A percentile compares a stretch with the other conserved stretches of the same genome.
Conservation (phyloP, 1,140 invertebrate species). For the Drosophila obscura region DNA sequence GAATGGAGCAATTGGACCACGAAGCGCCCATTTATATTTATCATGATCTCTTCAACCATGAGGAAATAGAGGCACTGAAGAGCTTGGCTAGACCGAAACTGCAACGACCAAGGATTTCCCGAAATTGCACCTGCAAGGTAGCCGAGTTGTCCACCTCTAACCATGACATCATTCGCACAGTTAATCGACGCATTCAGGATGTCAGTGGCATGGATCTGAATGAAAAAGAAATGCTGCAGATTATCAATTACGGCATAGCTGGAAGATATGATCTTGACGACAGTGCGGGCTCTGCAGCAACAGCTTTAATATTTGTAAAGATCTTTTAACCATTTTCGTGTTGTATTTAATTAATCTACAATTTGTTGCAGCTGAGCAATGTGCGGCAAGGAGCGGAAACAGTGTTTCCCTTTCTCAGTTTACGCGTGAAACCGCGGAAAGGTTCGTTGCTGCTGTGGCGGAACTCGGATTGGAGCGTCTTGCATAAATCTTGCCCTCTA, state of each 20-base stretch:
- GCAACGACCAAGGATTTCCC: neutral
- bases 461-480: neutral
- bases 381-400: conserved; percentile 19
- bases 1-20: conserved; percentile 1
- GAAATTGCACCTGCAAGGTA: conserved; percentile 24
- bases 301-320: conserved; percentile 24
- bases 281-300: neutral
- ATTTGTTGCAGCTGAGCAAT: conserved; percentile 6
- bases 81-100: conserved; percentile 1
- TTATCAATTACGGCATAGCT: conserved; percentile 31
- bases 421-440: conserved; percentile 6
- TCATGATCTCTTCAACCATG: neutral
- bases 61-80: conserved; percentile 16
- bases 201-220: neutral
- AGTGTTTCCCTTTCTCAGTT: conserved; percentile 10
- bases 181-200: conserved; percentile 12
- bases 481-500: conserved; percentile 30
- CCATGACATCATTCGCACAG: conserved; percentile 4
- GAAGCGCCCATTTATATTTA: neutral
- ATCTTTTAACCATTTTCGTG: neutral
- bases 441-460: conserved; percentile 26
- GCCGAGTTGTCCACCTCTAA: neutral
- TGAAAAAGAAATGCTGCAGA: conserved; percentile 3
- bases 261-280: conserved; percentile 30
- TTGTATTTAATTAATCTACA: neutral